Conservation (phyloP, 2,797 vertebrate genomes). For the Rhabdophis nuchalis region DNA sequence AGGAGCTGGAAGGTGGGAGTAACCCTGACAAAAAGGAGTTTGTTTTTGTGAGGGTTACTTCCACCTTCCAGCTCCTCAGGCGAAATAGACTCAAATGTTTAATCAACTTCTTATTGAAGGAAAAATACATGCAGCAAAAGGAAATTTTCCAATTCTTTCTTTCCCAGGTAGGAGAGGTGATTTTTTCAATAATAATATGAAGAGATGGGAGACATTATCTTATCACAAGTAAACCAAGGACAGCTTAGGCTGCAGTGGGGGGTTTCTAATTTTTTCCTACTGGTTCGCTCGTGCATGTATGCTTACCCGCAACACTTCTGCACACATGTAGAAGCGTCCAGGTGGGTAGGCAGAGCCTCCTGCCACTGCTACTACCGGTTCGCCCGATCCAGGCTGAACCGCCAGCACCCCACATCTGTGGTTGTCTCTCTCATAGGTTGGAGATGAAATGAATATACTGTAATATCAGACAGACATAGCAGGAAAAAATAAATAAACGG, state of each 20-base stretch:
- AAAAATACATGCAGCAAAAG: neutral
- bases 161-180: neutral
- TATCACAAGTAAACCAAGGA: neutral
- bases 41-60: neutral
- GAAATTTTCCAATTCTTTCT: neutral
- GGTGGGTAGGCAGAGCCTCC: too few species aligned
- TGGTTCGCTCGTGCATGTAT: too few species aligned
- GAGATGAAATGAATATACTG: neutral
- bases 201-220: neutral
- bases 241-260: neutral
- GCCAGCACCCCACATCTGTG: neutral
- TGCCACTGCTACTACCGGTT: too few species aligned
- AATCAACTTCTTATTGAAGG: neutral
- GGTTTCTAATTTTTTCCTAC: too few species aligned
- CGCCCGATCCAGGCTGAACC: too few species aligned
- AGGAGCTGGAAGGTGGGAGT: neutral
- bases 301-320: too few species aligned
- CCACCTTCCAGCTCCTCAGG: neutral
- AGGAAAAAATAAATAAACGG: neutral
- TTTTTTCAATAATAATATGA: neutral
- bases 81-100: neutral
- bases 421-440: neutral
- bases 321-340: too few species aligned
- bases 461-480: neutral
- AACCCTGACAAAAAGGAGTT: neutral